Evolutionary conservation across 2,888 invertebrate species (phyloP).

Genomic region (Lasioglossum lativentre): DNA sequence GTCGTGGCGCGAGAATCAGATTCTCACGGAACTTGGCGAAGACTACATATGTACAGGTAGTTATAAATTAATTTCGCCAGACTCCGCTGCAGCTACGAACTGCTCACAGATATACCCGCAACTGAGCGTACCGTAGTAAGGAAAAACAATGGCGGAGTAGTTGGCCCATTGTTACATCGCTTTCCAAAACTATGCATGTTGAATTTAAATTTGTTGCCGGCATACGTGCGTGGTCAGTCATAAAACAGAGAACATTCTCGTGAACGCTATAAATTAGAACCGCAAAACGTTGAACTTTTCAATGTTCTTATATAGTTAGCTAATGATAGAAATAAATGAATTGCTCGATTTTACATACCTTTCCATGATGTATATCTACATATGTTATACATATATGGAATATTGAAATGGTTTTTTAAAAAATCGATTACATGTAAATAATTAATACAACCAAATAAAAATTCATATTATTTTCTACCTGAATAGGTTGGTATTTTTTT

Average conservation of each 20-base stretch:
- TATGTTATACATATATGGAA: not conserved
- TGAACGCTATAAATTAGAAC: conserved; percentile 26
- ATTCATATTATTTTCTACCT: no score
- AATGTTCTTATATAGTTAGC: not conserved
- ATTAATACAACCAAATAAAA: not conserved
- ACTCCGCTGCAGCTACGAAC: not conserved
- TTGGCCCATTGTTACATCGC: conserved; percentile 15
- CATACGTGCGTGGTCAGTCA: not conserved
- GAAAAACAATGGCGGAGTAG: conserved; percentile 34
- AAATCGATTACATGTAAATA: not conserved
- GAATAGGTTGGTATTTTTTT: no score
- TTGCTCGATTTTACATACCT: not conserved
- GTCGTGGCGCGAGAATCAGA: conserved; percentile 11
- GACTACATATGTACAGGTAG: not conserved
- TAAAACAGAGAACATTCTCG: conserved; percentile 34
- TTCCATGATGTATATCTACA: not conserved
- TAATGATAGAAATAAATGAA: not conserved
- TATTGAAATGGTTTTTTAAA: not conserved
- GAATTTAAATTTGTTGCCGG: conserved; percentile 21
- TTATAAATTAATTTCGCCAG: conserved; percentile 41
- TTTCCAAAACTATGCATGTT: conserved; percentile 12
- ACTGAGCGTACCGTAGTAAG: not conserved
- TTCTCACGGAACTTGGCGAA: conserved; percentile 20
- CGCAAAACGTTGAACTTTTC: conserved; percentile 1
- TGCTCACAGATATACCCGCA: not conserved